These are phyloP conservation scores for Todus mexicanus DNA, from an alignment of 2,797 vertebrate genomes.

Conservation along the genomic window DNA sequence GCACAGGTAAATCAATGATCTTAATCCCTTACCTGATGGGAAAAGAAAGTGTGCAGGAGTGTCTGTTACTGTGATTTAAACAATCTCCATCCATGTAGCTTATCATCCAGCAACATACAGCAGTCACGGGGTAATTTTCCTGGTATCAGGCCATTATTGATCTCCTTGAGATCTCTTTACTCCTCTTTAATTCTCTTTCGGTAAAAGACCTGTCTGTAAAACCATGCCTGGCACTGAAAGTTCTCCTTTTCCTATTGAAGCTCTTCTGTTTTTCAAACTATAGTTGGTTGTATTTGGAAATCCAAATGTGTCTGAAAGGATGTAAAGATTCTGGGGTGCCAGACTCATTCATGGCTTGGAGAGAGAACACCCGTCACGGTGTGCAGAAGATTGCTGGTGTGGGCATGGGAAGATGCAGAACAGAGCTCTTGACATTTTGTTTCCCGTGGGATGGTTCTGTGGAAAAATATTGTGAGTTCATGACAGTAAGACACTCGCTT, in stretches of 20 bases:
- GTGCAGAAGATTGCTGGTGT: neutral
- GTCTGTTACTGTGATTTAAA: neutral
- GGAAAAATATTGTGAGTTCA: fast-evolving
- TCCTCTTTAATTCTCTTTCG: neutral
- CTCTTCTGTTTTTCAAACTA: neutral
- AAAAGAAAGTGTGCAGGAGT: neutral
- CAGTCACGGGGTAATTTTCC: neutral
- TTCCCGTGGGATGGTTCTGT: neutral
- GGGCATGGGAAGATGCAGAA: neutral
- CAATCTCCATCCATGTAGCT: neutral
- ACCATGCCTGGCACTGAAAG: neutral
- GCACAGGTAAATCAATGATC: neutral
- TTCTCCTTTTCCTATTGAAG: neutral
- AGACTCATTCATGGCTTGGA: neutral
- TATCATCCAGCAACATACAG: fast-evolving
- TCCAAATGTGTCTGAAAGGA: neutral
- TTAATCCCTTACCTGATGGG: neutral
- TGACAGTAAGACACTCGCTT: neutral
- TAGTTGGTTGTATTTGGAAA: neutral
- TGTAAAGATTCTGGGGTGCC: neutral
- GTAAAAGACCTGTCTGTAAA: neutral
- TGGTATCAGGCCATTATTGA: neutral
- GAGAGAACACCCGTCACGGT: neutral
- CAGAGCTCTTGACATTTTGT: neutral
- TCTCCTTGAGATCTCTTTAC: neutral